These are phyloP conservation scores for Hydroisotoma schaefferi DNA, from an alignment of 2,888 invertebrate species.

Conservation along the genomic window DNA sequence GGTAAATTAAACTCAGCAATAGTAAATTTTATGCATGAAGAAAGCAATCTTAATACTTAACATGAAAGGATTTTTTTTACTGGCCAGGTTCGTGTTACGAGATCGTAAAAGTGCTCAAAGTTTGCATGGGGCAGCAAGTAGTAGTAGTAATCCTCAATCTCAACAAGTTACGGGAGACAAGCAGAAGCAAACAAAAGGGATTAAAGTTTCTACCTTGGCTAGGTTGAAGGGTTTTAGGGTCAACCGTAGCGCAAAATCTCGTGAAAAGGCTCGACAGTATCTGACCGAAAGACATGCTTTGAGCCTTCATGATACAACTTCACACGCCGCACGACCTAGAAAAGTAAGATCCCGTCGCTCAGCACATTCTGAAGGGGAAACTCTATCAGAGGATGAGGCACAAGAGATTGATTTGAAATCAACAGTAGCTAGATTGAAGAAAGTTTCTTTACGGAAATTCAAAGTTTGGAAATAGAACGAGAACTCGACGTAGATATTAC, in stretches of 20 bases:
- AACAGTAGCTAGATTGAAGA: slow-evolving; percentile 72
- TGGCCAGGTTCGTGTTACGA: slow-evolving; percentile 30
- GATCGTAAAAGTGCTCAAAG: slow-evolving; percentile 58
- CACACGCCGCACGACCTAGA: slow-evolving; percentile 50
- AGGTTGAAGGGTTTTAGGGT: slow-evolving; percentile 40
- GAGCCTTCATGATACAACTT: slow-evolving; percentile 46
- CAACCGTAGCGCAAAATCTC: slow-evolving; percentile 32
- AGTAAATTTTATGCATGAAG: neutral
- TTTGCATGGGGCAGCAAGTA: slow-evolving; percentile 34
- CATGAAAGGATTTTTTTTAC: neutral
- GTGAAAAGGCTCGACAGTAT: slow-evolving; percentile 46
- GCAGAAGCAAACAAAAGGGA: slow-evolving; percentile 39
- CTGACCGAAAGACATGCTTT: slow-evolving; percentile 45
- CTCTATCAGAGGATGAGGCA: slow-evolving; percentile 61
- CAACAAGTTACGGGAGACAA: slow-evolving; percentile 35
- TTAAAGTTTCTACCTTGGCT: slow-evolving; percentile 46
- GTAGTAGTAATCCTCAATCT: slow-evolving; percentile 32
- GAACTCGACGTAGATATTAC: neutral
- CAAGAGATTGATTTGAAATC: slow-evolving; percentile 66
- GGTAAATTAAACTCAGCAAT: slow-evolving; percentile 50
- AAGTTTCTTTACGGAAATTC: slow-evolving; percentile 72
- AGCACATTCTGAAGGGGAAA: slow-evolving; percentile 71
- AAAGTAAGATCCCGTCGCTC: slow-evolving; percentile 57
- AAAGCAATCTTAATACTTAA: neutral
- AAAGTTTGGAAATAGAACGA: slow-evolving; percentile 66